phyloP scores from a whole-genome alignment of 1,140 invertebrate species.

The Neodiprion pinetum region DNA sequence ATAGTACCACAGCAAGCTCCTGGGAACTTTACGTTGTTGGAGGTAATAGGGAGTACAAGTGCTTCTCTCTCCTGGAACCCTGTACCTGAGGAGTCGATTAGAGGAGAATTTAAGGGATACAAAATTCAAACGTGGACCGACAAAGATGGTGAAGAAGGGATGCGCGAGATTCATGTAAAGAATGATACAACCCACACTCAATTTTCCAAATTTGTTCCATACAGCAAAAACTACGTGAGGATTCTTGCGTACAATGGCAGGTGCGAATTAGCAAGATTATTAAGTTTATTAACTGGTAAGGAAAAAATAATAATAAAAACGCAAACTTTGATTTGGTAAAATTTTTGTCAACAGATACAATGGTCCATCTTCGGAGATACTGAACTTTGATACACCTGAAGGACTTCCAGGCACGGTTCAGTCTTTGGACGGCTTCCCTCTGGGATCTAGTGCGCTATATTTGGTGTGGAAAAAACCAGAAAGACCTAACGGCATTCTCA shows the following conservation, averaged over 20 bases:
- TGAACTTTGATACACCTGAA: constrained; percentile 90
- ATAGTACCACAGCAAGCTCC: constrained; percentile 82
- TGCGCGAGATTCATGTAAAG: constrained; percentile 82
- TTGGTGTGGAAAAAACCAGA: constrained; percentile 92
- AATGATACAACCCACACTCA: constrained; percentile 74
- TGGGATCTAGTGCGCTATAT: constrained; percentile 88
- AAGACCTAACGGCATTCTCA: constrained; percentile 91
- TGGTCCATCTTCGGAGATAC: constrained; percentile 85
- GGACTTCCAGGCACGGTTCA: constrained; percentile 91
- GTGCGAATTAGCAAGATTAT: constrained; percentile 35
- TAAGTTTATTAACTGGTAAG: no score
- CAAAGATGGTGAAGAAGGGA: constrained; percentile 74
- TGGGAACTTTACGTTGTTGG: constrained; percentile 80
- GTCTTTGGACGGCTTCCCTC: constrained; percentile 80
- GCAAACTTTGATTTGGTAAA: no score
- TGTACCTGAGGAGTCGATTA: constrained; percentile 76
- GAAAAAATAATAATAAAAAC: no score
- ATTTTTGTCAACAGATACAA: constrained; percentile 67
- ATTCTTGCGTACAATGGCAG: constrained; percentile 91
- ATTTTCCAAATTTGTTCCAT: constrained; percentile 88
- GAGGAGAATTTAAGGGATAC: constrained; percentile 94
- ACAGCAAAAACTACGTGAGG: constrained; percentile 87
- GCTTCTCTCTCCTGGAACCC: constrained; percentile 86
- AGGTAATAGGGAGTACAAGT: constrained; percentile 76
- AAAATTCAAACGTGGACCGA: constrained; percentile 96